A percentile compares a stretch with the other conserved stretches of the same genome.
These are phyloP conservation scores for Peromyscus aztecus DNA, from an alignment of 2,797 vertebrate genomes.

Conservation along the genomic window DNA sequence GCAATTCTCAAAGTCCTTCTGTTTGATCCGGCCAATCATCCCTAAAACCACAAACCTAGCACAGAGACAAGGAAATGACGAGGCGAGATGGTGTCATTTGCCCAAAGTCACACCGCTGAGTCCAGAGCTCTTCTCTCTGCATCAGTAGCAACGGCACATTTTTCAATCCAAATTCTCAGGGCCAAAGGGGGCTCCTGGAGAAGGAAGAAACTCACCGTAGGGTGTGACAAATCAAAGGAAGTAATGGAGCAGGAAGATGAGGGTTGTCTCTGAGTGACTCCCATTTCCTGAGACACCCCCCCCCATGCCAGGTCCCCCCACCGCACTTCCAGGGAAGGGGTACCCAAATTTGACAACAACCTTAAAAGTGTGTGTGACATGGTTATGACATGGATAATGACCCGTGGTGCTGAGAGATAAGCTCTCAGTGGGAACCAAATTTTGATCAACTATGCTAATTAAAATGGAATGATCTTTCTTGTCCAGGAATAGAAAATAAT, in stretches of 20 bases:
- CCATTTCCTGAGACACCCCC: background rate
- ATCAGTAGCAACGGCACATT: background rate
- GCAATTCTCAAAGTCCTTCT: constrained; percentile 4
- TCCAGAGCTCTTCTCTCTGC: background rate
- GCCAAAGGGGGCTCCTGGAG: background rate
- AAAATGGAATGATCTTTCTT: constrained; percentile 7
- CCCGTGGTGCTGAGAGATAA: background rate
- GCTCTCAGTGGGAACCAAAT: background rate
- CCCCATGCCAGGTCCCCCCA: rapidly evolving
- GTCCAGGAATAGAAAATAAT: background rate
- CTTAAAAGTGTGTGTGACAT: background rate
- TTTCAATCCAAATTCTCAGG: background rate
- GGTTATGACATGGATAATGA: background rate
- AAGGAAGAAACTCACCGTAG: background rate
- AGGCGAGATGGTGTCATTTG: background rate
- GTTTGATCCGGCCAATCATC: background rate
- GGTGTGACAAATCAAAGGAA: background rate
- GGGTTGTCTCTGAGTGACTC: background rate
- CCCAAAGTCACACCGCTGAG: constrained; percentile 11
- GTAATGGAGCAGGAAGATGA: background rate
- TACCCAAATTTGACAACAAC: background rate
- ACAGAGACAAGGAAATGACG: background rate
- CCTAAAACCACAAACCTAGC: background rate
- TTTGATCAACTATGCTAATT: background rate
- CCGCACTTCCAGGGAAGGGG: background rate